Evolutionary conservation across 23 tunicate genomes (phyloP).

Genomic region (Styela plicata): DNA sequence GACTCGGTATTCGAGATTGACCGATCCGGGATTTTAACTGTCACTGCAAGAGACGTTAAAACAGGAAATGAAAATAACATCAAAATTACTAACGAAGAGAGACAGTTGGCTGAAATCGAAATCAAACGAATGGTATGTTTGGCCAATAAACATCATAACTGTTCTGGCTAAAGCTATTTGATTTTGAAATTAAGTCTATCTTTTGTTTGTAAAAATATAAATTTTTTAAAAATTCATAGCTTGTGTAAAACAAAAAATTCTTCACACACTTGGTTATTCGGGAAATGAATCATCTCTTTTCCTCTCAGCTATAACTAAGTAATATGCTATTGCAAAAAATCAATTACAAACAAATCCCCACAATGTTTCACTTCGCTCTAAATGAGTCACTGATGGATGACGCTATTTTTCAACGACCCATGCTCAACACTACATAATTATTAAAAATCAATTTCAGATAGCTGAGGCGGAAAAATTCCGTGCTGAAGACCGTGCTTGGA

Average conservation of each 20-base stretch:
- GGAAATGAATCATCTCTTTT: too few species aligned
- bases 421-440: too few species aligned
- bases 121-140: background rate
- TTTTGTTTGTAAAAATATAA: too few species aligned
- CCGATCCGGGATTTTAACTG: background rate
- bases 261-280: background rate
- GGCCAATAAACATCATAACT: too few species aligned
- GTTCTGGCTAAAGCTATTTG: too few species aligned
- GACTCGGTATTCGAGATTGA: background rate
- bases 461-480: slow-evolving; percentile 49
- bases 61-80: background rate
- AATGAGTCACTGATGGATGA: too few species aligned
- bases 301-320: too few species aligned
- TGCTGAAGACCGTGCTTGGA: slow-evolving; percentile 53
- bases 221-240: too few species aligned
- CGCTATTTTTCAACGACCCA: too few species aligned
- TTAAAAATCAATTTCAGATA: too few species aligned
- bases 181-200: too few species aligned
- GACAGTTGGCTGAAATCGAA: background rate
- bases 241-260: too few species aligned
- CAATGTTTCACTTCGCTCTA: background rate
- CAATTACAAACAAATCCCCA: background rate
- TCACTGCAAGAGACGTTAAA: background rate
- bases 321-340: background rate
- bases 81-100: background rate